A percentile compares a stretch with the other conserved stretches of the same genome.
phyloP scores from a whole-genome alignment of 30 jellyfish, hydroid and myxozoan genomes.

The Phacellophora camtschatica region DNA sequence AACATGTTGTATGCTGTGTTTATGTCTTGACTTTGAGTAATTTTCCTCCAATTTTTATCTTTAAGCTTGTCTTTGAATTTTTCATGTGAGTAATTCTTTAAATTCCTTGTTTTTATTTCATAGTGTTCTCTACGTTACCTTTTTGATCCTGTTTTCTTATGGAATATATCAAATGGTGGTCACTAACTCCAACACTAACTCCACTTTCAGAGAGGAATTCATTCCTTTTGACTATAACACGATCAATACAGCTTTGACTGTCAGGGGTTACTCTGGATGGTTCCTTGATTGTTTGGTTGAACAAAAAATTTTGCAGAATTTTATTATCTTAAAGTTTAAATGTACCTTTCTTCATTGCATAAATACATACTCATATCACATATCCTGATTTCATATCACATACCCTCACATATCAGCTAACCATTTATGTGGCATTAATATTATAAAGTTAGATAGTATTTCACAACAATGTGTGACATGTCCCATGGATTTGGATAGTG shows the following conservation, averaged over 20 bases:
- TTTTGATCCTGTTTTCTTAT: conserved; percentile 17
- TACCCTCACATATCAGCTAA: too few relatives aligned
- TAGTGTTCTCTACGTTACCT: conserved; percentile 8
- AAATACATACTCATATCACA: not conserved
- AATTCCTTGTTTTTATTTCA: conserved; percentile 37
- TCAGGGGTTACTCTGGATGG: conserved; percentile 35
- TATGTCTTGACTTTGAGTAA: conserved; percentile 32
- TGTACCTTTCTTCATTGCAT: conserved; percentile 37
- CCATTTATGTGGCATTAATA: too few relatives aligned
- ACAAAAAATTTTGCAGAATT: conserved; percentile 14
- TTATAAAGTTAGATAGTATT: too few relatives aligned
- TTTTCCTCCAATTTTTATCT: conserved; percentile 27
- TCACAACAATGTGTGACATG: too few relatives aligned
- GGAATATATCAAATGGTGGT: conserved; percentile 21
- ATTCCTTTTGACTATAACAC: conserved; percentile 16
- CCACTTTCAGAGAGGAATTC: conserved; percentile 37
- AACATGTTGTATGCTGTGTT: conserved; percentile 43
- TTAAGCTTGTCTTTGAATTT: conserved; percentile 25
- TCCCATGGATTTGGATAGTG: too few relatives aligned
- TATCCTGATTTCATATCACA: not conserved
- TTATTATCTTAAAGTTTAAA: not conserved
- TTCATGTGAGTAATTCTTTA: conserved; percentile 21
- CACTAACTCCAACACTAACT: conserved; percentile 35
- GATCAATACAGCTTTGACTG: conserved; percentile 19
- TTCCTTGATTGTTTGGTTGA: conserved; percentile 32